Evolutionary conservation across 2,113 vertebrate genomes (phyloP).

Genomic region (Dromiciops gliroides): DNA sequence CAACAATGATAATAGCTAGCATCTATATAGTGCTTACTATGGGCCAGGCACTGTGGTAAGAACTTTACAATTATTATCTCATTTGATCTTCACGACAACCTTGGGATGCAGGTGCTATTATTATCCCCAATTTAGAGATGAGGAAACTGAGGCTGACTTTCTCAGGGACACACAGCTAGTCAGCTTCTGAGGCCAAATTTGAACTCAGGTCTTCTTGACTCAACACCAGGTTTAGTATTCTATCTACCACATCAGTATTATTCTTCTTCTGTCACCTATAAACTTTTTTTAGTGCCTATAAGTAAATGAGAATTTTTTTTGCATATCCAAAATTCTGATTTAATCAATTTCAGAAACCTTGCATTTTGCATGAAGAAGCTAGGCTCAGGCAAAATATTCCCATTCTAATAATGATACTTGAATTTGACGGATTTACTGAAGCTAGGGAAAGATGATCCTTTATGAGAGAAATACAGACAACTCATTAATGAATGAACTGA

Average conservation of each 20-base stretch:
- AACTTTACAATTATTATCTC: neutral
- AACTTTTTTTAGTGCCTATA: neutral
- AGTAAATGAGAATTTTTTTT: constrained; percentile 16
- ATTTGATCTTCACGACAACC: neutral
- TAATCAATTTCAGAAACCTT: constrained; percentile 3
- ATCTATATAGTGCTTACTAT: neutral
- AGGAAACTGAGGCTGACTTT: neutral
- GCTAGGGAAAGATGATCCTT: constrained; percentile 21
- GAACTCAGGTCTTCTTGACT: neutral
- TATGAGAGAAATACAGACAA: neutral
- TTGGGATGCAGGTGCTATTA: neutral
- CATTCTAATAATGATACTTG: constrained; percentile 2
- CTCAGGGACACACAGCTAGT: neutral
- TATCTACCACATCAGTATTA: neutral
- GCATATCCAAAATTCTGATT: constrained; percentile 16
- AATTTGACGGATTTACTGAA: constrained; percentile 9
- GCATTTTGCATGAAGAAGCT: constrained; percentile 3
- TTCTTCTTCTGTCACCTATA: neutral
- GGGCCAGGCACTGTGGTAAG: neutral
- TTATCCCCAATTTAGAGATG: neutral
- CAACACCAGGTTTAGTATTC: neutral
- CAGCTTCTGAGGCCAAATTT: neutral
- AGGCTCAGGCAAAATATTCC: neutral
- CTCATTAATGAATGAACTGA: constrained; percentile 25
- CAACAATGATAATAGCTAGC: neutral